phyloP scores from a whole-genome alignment of 1,140 invertebrate genomes.

The Drosophila carrolli region DNA sequence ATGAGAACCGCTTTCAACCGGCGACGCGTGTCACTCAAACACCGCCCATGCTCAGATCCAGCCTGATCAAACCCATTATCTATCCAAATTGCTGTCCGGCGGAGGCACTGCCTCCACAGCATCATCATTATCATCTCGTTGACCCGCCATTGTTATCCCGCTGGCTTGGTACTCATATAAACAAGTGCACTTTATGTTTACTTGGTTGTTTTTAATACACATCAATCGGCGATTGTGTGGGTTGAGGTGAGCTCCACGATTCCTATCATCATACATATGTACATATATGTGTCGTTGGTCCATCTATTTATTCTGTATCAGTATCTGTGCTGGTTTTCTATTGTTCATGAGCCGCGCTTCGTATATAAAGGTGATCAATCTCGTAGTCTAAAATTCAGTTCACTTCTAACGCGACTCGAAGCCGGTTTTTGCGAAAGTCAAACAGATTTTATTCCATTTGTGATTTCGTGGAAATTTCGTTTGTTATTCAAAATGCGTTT shows the following conservation, averaged over 20 bases:
- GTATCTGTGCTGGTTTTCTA: conserved; percentile 42
- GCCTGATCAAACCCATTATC: conserved; percentile 37
- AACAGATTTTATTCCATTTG: conserved; percentile 7
- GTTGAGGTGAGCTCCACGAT: conserved; percentile 64
- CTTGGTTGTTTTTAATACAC: conserved; percentile 45
- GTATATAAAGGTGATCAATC: conserved; percentile 82
- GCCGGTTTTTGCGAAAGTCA: conserved; percentile 62
- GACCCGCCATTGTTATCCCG: conserved; percentile 49
- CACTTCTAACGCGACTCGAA: conserved; percentile 60
- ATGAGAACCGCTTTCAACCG: conserved; percentile 38
- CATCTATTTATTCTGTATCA: conserved; percentile 7
- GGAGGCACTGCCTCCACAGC: conserved; percentile 18
- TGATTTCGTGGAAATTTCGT: conserved; percentile 58
- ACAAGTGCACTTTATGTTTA: conserved; percentile 65
- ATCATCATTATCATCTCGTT: conserved; percentile 52
- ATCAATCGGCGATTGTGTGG: conserved; percentile 41
- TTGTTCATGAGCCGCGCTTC: conserved; percentile 58
- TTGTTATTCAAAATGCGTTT: conserved; percentile 68
- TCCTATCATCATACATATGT: conserved; percentile 16
- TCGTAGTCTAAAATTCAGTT: conserved; percentile 67
- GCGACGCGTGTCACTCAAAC: conserved; percentile 44
- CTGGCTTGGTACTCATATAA: conserved; percentile 32
- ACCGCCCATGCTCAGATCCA: conserved; percentile 41
- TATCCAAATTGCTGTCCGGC: conserved; percentile 18
- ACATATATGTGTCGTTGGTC: conserved; percentile 4